Conservation (phyloP, 37 sponge, comb jelly and placozoan species). For the Mnemiopsis leidyi region DNA sequence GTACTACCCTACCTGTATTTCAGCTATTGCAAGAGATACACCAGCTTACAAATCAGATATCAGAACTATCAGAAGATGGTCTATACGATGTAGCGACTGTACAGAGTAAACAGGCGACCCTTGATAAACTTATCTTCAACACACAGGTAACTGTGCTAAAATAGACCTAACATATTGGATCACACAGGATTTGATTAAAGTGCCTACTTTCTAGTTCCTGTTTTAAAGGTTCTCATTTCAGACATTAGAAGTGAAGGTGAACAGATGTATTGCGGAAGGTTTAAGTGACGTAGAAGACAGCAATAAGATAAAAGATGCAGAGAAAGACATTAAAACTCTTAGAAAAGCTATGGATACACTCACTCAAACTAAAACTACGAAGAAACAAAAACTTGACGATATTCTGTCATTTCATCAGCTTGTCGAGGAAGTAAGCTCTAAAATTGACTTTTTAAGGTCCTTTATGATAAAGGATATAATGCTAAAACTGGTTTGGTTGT, state of each 20-base stretch:
- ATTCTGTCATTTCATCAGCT: background rate
- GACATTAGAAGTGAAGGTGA: background rate
- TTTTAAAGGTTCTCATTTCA: too few species aligned
- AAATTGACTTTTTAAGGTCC: too few species aligned
- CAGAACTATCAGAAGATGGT: background rate
- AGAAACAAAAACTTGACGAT: background rate
- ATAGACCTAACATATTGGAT: too few species aligned
- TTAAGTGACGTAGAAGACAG: background rate
- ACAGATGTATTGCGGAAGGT: constrained; percentile 9
- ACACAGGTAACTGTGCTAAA: background rate
- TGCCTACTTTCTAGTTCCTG: too few species aligned
- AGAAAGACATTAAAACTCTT: constrained; percentile 7
- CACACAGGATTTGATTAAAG: too few species aligned
- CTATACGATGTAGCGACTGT: constrained; percentile 11
- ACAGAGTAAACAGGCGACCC: background rate
- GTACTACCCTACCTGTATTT: background rate
- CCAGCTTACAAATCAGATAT: background rate
- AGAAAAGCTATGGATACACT: background rate
- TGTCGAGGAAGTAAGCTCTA: constrained; percentile 9
- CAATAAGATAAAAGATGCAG: background rate
- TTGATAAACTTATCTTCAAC: background rate
- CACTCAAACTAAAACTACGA: background rate
- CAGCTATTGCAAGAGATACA: background rate
- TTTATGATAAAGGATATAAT: too few species aligned
- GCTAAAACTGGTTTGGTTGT: too few species aligned